These are phyloP conservation scores for Mastacembelus armatus DNA, from an alignment of 2,797 vertebrate species.

Conservation along the genomic window DNA sequence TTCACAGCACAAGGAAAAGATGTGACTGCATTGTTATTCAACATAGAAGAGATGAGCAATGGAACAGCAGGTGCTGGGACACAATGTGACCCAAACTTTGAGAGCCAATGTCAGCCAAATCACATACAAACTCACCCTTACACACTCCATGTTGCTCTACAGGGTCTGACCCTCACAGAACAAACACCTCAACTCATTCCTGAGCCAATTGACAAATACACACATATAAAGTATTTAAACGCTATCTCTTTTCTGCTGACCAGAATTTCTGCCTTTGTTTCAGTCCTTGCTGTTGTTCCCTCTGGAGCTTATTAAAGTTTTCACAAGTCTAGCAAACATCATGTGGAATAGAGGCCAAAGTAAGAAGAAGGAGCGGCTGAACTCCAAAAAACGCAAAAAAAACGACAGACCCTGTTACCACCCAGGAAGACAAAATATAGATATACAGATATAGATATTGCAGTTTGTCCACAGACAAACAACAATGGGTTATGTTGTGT, in stretches of 20 bases:
- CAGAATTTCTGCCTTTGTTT: conserved; percentile 6
- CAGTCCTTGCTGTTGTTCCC: conserved; percentile 22
- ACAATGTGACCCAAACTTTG: conserved; percentile 3
- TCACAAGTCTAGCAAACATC: conserved; percentile 17
- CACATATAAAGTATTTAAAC: neutral
- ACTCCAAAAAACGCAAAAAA: too few relatives aligned
- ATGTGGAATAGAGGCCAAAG: conserved; percentile 32
- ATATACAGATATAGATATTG: too few relatives aligned
- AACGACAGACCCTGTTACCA: neutral
- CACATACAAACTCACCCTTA: neutral
- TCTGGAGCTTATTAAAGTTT: conserved; percentile 50
- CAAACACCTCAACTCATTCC: neutral
- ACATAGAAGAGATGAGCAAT: conserved; percentile 17
- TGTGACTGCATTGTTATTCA: conserved; percentile 18
- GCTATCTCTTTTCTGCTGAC: conserved; percentile 1
- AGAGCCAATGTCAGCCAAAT: neutral
- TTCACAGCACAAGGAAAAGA: conserved; percentile 20
- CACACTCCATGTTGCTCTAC: neutral
- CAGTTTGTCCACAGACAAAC: neutral
- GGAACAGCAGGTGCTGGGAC: conserved; percentile 2
- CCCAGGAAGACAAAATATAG: neutral
- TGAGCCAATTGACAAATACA: neutral
- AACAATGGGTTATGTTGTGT: neutral
- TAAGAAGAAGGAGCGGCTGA: neutral
- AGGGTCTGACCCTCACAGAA: neutral